These are phyloP conservation scores for Cosmia pyralina DNA, from an alignment of 2,888 invertebrate genomes.

Conservation along the genomic window DNA sequence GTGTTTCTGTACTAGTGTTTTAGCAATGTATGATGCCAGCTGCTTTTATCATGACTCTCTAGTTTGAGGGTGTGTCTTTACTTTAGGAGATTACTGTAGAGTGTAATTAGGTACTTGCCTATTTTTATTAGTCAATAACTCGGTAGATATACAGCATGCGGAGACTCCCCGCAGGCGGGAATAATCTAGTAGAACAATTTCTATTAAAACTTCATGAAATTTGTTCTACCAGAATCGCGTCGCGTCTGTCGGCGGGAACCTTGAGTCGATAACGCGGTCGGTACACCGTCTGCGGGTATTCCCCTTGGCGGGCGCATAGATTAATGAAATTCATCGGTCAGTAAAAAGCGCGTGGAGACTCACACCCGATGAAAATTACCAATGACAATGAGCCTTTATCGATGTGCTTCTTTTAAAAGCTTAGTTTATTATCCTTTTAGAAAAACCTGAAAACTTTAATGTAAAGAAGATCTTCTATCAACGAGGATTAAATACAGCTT, in stretches of 20 bases:
- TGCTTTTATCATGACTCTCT: constrained; percentile 4
- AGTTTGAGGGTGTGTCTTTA: neutral
- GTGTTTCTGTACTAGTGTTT: constrained; percentile 47
- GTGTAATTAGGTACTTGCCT: neutral
- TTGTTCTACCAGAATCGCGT: no score
- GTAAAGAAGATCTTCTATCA: constrained; percentile 5
- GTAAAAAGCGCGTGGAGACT: neutral
- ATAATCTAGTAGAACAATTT: neutral
- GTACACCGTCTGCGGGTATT: neutral
- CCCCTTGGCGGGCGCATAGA: neutral
- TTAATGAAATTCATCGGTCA: neutral
- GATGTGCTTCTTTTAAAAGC: no score
- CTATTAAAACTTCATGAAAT: no score
- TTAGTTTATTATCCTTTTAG: neutral
- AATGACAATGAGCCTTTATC: neutral
- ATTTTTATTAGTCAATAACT: neutral
- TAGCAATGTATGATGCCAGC: constrained; percentile 34
- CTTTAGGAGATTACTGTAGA: neutral
- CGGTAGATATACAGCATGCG: neutral
- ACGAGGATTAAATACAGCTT: constrained; percentile 8
- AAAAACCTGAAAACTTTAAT: neutral
- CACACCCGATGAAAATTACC: neutral
- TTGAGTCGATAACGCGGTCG: neutral
- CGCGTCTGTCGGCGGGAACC: no score
- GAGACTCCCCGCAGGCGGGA: neutral